phyloP scores from a whole-genome alignment of 2,113 vertebrate genomes.

The Illadopsis cleaveri region DNA sequence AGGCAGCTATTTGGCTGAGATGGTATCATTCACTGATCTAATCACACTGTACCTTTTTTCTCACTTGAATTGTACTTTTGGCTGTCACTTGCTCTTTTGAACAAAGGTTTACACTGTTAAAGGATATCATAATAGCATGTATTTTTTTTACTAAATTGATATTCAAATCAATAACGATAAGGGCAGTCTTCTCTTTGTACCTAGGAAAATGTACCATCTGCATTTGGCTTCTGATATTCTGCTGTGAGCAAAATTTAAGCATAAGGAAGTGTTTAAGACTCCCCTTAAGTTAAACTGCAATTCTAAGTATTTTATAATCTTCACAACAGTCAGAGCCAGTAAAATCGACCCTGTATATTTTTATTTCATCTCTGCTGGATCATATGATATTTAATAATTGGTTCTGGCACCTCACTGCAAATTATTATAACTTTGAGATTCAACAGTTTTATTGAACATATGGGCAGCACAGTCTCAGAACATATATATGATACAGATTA shows the following conservation, averaged over 20 bases:
- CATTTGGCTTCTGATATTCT: conserved; percentile 74
- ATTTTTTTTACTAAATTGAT: conserved; percentile 42
- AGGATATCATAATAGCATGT: conserved; percentile 69
- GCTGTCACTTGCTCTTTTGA: conserved; percentile 76
- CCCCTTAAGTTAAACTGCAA: conserved; percentile 74
- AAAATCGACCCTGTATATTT: conserved; percentile 84
- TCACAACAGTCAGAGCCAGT: conserved; percentile 77
- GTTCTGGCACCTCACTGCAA: conserved; percentile 83
- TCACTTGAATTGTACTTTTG: conserved; percentile 75
- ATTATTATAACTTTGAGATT: conserved; percentile 84
- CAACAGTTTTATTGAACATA: conserved; percentile 86
- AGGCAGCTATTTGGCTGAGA: conserved; percentile 76
- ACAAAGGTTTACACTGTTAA: conserved; percentile 72
- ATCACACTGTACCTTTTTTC: conserved; percentile 76
- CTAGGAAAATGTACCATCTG: conserved; percentile 74
- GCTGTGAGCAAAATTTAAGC: conserved; percentile 74
- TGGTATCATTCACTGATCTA: conserved; percentile 70
- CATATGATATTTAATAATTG: conserved; percentile 87
- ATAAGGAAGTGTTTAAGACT: conserved; percentile 78
- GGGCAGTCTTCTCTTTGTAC: conserved; percentile 71
- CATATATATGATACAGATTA: conserved; percentile 80
- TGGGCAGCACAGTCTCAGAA: conserved; percentile 78
- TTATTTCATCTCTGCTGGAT: conserved; percentile 85
- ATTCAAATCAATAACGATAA: conserved; percentile 70
- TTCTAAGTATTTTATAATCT: conserved; percentile 75